Evolutionary conservation across 1,140 invertebrate genomes (phyloP).

Genomic region (Brachionus rotundiformis): DNA sequence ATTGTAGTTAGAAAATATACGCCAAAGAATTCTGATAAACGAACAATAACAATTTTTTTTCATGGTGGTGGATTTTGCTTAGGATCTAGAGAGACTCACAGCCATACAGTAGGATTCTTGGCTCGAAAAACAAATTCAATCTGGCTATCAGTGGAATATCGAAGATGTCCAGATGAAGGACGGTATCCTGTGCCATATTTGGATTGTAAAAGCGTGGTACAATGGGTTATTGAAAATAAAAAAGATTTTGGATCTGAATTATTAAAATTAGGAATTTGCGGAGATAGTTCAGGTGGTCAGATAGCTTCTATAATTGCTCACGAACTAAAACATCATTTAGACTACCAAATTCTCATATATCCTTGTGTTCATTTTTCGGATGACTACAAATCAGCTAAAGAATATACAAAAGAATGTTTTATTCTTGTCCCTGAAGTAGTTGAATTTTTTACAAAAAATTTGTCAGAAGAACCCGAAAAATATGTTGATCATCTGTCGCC

Average conservation of each 20-base stretch:
- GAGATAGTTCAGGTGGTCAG: constrained; percentile 46
- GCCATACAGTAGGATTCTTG: constrained; percentile 19
- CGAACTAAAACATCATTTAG: constrained; percentile 5
- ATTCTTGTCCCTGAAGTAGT: constrained; percentile 1
- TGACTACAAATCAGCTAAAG: constrained; percentile 17
- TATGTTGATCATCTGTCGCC: constrained; percentile 12
- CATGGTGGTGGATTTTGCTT: constrained; percentile 47
- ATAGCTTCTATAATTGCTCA: constrained; percentile 34
- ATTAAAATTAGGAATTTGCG: neutral
- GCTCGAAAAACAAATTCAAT: constrained; percentile 19
- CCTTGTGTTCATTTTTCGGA: constrained; percentile 28
- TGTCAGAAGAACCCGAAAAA: constrained; percentile 16
- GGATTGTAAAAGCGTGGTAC: constrained; percentile 33
- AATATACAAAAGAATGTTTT: constrained; percentile 37
- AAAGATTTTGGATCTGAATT: neutral
- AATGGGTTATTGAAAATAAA: constrained; percentile 39
- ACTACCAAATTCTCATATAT: constrained; percentile 48
- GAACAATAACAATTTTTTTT: constrained; percentile 32
- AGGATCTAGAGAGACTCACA: constrained; percentile 36
- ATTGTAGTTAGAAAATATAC: constrained; percentile 7
- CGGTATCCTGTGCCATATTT: neutral
- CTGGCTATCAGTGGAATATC: constrained; percentile 38
- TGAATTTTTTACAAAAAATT: constrained; percentile 37
- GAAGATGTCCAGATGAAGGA: constrained; percentile 27
- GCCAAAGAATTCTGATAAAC: neutral